Percentiles rank a stretch among this genome's conserved stretches.
phyloP scores from a whole-genome alignment of 2,113 vertebrate species.

The Gila orcuttii region DNA sequence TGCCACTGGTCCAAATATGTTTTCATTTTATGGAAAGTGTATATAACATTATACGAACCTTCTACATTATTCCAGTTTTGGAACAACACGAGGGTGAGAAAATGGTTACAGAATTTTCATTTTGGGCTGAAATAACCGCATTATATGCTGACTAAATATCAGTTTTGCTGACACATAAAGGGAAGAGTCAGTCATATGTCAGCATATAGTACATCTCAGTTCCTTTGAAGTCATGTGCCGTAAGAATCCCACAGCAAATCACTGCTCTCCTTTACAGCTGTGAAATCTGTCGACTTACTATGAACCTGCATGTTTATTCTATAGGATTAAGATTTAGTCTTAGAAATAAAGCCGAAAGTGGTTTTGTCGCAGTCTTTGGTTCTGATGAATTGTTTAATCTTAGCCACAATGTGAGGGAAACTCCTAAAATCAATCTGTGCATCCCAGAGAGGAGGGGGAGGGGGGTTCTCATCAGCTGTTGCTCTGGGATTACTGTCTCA shows the following conservation, averaged over 20 bases:
- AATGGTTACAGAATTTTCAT: neutral
- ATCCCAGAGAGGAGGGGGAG: neutral
- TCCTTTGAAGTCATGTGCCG: conserved; percentile 49
- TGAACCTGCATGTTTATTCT: neutral
- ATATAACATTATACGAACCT: no score
- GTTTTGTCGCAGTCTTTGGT: neutral
- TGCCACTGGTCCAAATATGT: neutral
- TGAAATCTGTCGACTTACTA: neutral
- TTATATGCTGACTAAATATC: neutral
- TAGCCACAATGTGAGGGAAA: conserved; percentile 25
- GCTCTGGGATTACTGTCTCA: conserved; percentile 57
- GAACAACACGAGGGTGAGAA: neutral
- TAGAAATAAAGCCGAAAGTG: no score
- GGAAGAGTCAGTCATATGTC: conserved; percentile 34
- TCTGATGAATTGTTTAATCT: conserved; percentile 29
- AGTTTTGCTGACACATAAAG: neutral
- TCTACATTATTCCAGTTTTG: neutral
- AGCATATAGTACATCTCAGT: conserved; percentile 51
- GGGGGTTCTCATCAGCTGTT: conserved; percentile 19
- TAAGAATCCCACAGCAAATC: neutral
- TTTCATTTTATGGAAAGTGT: neutral
- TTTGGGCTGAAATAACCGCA: neutral
- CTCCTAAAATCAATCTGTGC: neutral
- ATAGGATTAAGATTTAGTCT: conserved; percentile 35
- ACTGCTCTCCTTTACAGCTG: neutral